These are phyloP conservation scores for Cosmia trapezina DNA, from an alignment of 2,888 invertebrate species.

Conservation along the genomic window DNA sequence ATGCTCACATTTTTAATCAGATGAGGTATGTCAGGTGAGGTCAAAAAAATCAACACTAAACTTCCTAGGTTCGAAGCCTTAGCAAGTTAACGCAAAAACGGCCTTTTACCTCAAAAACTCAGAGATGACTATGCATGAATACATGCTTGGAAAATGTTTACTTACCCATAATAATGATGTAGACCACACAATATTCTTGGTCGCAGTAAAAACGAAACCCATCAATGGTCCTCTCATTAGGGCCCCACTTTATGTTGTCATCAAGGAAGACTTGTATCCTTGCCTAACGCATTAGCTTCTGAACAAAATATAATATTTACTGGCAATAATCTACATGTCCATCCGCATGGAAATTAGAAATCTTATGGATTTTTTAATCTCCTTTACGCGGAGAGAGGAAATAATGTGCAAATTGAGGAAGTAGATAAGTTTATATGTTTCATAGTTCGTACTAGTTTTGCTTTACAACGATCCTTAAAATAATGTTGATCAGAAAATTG, in stretches of 20 bases:
- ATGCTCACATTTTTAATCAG: no score
- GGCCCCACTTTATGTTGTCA: slow-evolving; percentile 48
- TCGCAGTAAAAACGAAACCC: slow-evolving; percentile 54
- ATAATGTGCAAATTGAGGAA: slow-evolving; percentile 53
- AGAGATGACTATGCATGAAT: slow-evolving; percentile 17
- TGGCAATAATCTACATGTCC: slow-evolving; percentile 39
- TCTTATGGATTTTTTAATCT: slow-evolving; percentile 53
- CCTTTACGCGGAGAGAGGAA: slow-evolving; percentile 39
- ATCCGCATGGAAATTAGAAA: slow-evolving; percentile 57
- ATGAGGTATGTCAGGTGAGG: no score
- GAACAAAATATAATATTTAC: slow-evolving; percentile 51
- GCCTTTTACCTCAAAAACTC: slow-evolving; percentile 21
- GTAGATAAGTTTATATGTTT: slow-evolving; percentile 3
- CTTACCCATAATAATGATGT: slow-evolving; percentile 34
- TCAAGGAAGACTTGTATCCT: slow-evolving; percentile 63
- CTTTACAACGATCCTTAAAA: slow-evolving; percentile 5
- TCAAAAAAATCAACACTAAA: no score
- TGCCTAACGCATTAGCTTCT: slow-evolving; percentile 43
- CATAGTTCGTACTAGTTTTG: background rate
- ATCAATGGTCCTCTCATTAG: slow-evolving; percentile 63
- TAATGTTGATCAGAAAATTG: background rate
- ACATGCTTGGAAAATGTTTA: slow-evolving; percentile 13
- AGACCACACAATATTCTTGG: slow-evolving; percentile 56
- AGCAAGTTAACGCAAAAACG: no score
- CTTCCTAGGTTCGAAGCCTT: no score